Conservation (phyloP, 2,113 vertebrate genomes). For the Misgurnus mizolepis region DNA sequence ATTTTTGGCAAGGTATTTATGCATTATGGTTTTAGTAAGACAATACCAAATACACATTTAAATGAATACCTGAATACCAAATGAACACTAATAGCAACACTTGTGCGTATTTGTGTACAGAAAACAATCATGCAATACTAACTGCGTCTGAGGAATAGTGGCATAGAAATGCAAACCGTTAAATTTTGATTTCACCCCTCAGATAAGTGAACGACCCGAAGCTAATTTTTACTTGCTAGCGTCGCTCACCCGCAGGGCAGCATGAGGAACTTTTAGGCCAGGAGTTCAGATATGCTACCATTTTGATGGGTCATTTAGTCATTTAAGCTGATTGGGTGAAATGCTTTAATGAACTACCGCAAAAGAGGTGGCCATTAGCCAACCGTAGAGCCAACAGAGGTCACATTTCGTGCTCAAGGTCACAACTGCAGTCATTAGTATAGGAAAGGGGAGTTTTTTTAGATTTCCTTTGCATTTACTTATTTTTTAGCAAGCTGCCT, state of each 20-base stretch:
- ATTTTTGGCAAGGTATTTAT: background rate
- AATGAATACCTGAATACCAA: background rate
- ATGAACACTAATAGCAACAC: background rate
- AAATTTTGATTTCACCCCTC: no score
- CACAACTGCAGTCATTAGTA: background rate
- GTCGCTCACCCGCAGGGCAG: slow-evolving; percentile 3
- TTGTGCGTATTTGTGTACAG: background rate
- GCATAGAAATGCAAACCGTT: background rate
- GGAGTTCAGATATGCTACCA: background rate
- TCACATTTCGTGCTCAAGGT: background rate
- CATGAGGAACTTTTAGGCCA: background rate
- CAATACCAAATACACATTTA: no score
- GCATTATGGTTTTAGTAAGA: no score
- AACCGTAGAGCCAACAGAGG: slow-evolving; percentile 5
- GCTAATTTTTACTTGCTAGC: background rate
- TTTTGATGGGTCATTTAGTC: slow-evolving; percentile 27
- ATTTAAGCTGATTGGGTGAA: slow-evolving; percentile 32
- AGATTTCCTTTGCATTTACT: background rate
- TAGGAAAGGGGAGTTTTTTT: background rate
- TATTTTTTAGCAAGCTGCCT: background rate
- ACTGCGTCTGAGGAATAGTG: background rate
- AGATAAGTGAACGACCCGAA: background rate
- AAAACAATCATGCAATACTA: background rate
- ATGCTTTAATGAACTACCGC: slow-evolving; percentile 8
- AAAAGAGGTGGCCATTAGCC: slow-evolving; percentile 10